Base-by-base conservation (phyloP, 1,140 invertebrate species). In the Pseudomyrmex sp. region DNA sequence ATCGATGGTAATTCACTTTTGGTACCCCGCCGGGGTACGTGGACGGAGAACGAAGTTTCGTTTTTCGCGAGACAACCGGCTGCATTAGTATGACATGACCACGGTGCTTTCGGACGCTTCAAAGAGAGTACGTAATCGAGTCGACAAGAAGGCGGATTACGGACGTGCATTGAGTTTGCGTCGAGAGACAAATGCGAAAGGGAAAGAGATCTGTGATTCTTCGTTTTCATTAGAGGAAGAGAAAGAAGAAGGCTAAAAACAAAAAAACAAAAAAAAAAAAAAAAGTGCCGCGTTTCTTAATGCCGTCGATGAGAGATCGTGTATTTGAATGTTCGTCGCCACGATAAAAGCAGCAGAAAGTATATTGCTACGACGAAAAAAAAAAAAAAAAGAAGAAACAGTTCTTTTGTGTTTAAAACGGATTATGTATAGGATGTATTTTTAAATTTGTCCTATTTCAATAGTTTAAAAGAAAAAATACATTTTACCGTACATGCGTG, bases 11-110 rank as follows among this genome's bases (percentile, higher is more conserved):
- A 72, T 70, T 48, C 13, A n/a, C 58, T 59, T 73, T 61, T 65
- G 44, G 46, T 84, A 54, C 61, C 35, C 15, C 59, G 9, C 35
- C 70, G 48, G 59, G 35, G n/a, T 74, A 82, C 58, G 69, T 75
- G 70, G 26, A 82, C 59, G 44, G 65, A 77, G 73, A 87, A 79
- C 20, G 23, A 35, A 82, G 50, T 18, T 75, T 75, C 52, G 79
- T 86, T 87, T 86, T 86, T 83, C 85, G 10, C 77, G 5, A 44
- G 48, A 15, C 46, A 23, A 4, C 2, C 23, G 10, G 1, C n/a
- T 59, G 44, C 35, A 12, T 35, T 9, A 54, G 61, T 18, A 59
- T 59, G 58, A 59, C 58, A 20, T 12, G 13, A 15, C 35, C 48
- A 56, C 48, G 18, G 10, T 44, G 44, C 44, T 48, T 70, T 72